Evolutionary conservation across 2,113 vertebrate genomes (phyloP).

Genomic region (Hippocampus barbouri): DNA sequence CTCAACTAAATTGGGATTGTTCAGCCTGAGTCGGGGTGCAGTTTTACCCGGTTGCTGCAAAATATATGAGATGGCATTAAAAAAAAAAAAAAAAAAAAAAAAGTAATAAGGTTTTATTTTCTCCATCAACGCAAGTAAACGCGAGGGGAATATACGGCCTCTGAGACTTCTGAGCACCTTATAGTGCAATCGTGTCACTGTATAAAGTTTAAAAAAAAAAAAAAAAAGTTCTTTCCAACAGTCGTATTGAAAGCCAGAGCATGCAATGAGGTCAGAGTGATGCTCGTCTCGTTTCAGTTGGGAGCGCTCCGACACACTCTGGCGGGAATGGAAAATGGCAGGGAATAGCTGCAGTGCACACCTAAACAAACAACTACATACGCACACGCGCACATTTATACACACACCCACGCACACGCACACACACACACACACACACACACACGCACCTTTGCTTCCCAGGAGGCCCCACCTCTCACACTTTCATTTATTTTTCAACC

Average conservation of each 20-base stretch:
- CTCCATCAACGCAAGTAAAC: no score
- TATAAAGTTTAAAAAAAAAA: neutral
- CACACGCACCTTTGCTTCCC: slow-evolving; percentile 3
- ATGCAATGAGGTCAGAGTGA: slow-evolving; percentile 70
- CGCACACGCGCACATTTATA: neutral
- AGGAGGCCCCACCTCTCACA: slow-evolving; percentile 24
- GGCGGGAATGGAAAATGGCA: slow-evolving; percentile 65
- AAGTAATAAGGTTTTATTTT: neutral
- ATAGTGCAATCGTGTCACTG: neutral
- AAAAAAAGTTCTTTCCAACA: neutral
- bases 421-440: slow-evolving; percentile 2
- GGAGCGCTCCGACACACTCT: slow-evolving; percentile 75
- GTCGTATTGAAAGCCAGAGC: slow-evolving; percentile 37
- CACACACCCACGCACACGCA: slow-evolving; percentile 1
- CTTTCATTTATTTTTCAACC: slow-evolving; percentile 38
- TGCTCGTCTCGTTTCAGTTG: slow-evolving; percentile 59
- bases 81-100: neutral
- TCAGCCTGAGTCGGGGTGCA: no score
- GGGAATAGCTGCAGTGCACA: slow-evolving; percentile 55
- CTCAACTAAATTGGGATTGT: no score
- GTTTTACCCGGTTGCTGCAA: neutral
- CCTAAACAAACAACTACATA: slow-evolving; percentile 9
- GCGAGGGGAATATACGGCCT: neutral
- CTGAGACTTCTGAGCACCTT: neutral
- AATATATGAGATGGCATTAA: neutral